Conservation (phyloP, 2,113 vertebrate species). For the Hemiscyllium ocellatum region DNA sequence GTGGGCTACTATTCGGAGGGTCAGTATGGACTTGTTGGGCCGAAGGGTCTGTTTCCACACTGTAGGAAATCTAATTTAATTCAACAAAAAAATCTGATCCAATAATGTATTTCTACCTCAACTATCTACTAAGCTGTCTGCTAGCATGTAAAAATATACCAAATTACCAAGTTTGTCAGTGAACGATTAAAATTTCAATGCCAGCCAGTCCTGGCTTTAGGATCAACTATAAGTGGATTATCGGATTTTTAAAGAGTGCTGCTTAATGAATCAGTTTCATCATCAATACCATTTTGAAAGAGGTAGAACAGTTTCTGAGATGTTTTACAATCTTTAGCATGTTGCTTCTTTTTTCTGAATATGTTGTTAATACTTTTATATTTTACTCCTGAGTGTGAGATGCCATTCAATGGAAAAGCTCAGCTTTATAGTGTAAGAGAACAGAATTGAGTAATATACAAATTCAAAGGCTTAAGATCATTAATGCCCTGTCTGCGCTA, state of each 20-base stretch:
- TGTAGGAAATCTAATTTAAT: no score
- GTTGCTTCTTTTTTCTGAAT: background rate
- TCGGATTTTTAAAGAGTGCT: background rate
- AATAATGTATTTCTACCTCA: background rate
- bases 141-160: constrained; percentile 1
- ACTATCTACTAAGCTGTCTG: background rate
- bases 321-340: background rate
- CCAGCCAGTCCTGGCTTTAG: background rate
- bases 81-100: no score
- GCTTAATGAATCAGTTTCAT: background rate
- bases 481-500: background rate
- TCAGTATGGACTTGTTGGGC: no score
- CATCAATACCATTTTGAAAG: background rate
- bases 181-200: background rate
- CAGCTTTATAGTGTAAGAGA: background rate
- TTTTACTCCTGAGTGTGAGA: no score
- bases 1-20: no score
- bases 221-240: background rate
- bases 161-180: background rate
- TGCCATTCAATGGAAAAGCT: background rate
- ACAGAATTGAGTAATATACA: background rate
- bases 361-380: background rate
- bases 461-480: background rate
- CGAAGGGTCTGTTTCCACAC: no score
- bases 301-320: background rate